Evolutionary conservation across 2,113 vertebrate species (phyloP), one percentile per base, ranked within the genome.

Genomic region (Myrmophylax atrothorax): DNA sequence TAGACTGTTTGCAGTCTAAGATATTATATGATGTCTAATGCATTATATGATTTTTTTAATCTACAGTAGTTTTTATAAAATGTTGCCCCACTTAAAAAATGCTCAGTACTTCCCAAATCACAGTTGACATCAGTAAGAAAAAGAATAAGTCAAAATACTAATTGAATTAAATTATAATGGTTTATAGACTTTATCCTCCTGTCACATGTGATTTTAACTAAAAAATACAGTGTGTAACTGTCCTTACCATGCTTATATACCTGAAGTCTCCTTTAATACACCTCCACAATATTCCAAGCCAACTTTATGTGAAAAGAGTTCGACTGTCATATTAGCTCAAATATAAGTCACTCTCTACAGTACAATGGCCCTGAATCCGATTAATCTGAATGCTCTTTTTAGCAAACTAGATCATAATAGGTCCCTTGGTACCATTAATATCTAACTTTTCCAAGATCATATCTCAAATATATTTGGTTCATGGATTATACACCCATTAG

Each of bases 301-400:
- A 88, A 56, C 35, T 80, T 89, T 47, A 73, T 52, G 42, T 63
- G 66, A 84, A 81, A 35, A 49, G 72, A 80, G 75, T 82, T 83
- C 2, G 8, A 82, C 62, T 89, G 82, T 80, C 58, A 31, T 74
- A 91, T 92, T 94, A 97, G n/a, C n/a, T 87, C 63, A 79, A 74
- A 46, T 49, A 44, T 89, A 94, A 96, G 85, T 84, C 70, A 70
- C 68, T 92, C 44, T 93, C 91, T 93, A 58, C 37, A 85, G 56
- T 60, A 90, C 79, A 93, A 92, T 75, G 76, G 60, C 69, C 79
- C 49, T 95, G 84, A 96, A 92, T 95, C 84, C 89, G 90, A 95
- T 96, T 94, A 92, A 96, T 95, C 84, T 68, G 68, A 96, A 91
- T 70, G 58, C 75, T 94, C 68, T 77, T 96, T 97, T 95, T 94